Conservation (phyloP, 2,113 vertebrate genomes). For the Cichladusa arquata region DNA sequence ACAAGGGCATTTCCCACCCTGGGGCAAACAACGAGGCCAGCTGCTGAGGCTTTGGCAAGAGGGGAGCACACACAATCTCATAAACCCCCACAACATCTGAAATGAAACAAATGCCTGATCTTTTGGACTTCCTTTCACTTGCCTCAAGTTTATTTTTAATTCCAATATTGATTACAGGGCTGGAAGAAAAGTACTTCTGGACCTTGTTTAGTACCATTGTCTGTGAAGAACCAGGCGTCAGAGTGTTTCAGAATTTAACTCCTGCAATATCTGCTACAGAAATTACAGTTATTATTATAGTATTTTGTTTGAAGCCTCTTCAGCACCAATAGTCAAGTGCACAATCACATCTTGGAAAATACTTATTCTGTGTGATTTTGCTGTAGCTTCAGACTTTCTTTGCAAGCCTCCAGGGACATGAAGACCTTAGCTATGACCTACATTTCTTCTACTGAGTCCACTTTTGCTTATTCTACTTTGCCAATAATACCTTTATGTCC, state of each 20-base stretch:
- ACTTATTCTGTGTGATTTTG: background rate
- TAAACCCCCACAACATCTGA: background rate
- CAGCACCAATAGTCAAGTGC: background rate
- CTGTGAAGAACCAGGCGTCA: fast-evolving
- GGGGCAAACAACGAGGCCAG: fast-evolving
- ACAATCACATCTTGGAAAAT: background rate
- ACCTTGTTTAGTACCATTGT: background rate
- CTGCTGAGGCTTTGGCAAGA: background rate
- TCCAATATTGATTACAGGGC: background rate
- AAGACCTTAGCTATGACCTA: slow-evolving; percentile 17
- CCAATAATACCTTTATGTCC: slow-evolving; percentile 12
- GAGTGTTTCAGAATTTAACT: background rate
- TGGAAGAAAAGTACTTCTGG: background rate
- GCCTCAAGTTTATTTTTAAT: background rate
- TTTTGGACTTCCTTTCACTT: background rate
- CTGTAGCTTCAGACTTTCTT: slow-evolving; percentile 1
- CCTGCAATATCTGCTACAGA: background rate
- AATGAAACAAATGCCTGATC: background rate
- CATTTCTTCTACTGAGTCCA: background rate
- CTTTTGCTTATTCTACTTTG: slow-evolving; percentile 13
- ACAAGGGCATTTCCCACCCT: background rate
- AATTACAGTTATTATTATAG: background rate
- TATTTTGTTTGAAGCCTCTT: background rate
- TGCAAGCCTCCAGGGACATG: background rate
- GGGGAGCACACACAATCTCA: background rate